Base-by-base conservation (phyloP, 1,140 invertebrate species). In the Halictus rubicundus region DNA sequence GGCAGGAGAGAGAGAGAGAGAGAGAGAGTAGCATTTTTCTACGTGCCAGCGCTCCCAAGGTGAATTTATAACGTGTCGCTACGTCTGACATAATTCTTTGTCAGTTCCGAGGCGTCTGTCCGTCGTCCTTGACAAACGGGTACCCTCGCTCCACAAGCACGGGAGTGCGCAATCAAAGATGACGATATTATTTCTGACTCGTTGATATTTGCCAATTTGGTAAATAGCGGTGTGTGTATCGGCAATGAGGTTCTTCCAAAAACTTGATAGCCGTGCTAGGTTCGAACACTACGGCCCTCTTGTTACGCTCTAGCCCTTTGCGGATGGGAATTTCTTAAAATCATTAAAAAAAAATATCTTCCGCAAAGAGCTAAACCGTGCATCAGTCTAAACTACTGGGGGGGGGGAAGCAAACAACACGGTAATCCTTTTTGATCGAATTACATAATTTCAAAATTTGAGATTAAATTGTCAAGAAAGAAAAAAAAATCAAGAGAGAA, bases 141-240 rank as follows among this genome's bases (percentile, higher is more conserved):
- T 83, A 86, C 71, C 78, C 84, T 83, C 70, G 80, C 73, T 78
- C 80, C 75, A 32, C 72, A 32, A 82, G 77, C 60, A 49, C 14
- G 3, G 46, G 68, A 80, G 74, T 87, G 75, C 81, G 84, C 84
- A 87, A 87, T 87, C 81, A 68, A 86, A 81, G 77, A 82, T 86
- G 84, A 87, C 78, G 84, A 82, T 70, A 83, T 86, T 52, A 86
- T 87, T 83, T 78, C 74, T 70, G 80, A 71, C 69, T 83, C 73
- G 68, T 60, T 80, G 81, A 86, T 87, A 87, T 87, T 87, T 87
- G 85, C 81, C 71, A 87, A 86, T 84, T 86, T 86, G 79, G 82
- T 86, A 86, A 87, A 87, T 81, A 87, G 63, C n/a, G 37, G 52
- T 21, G 42, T 46, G 65, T 39, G 75, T n/a, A 14, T 19, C 25